Conservation (phyloP, 1,140 invertebrate genomes). For the Heliothis subflexa region DNA sequence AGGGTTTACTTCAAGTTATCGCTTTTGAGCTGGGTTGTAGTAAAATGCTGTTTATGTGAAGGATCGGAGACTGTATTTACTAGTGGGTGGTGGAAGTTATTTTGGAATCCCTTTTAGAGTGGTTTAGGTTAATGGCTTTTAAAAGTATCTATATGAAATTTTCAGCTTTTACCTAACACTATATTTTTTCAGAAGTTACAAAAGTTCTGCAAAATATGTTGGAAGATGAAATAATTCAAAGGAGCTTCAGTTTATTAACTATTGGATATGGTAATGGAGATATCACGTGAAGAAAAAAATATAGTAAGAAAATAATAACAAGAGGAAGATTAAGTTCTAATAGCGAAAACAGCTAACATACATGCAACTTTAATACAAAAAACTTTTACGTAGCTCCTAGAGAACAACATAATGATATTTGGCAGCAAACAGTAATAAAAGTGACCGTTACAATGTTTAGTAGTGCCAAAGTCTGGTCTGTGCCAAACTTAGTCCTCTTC, state of each 20-base stretch:
- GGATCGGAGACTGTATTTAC: not conserved
- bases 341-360: not conserved
- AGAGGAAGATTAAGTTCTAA: too few relatives aligned
- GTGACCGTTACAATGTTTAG: constrained; percentile 34
- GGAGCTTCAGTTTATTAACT: too few relatives aligned
- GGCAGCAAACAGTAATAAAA: constrained; percentile 30
- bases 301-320: too few relatives aligned
- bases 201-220: too few relatives aligned
- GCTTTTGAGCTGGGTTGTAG: constrained; percentile 8
- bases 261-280: too few relatives aligned
- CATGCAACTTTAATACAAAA: not conserved
- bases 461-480: constrained; percentile 17
- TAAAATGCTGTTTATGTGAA: constrained; percentile 34
- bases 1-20: constrained; percentile 31
- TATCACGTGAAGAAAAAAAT: too few relatives aligned
- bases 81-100: not conserved
- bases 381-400: not conserved
- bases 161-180: too few relatives aligned
- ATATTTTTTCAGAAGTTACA: too few relatives aligned
- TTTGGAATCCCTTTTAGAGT: not conserved
- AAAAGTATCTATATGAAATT: too few relatives aligned
- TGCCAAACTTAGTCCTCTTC: constrained; percentile 33
- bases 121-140: too few relatives aligned
- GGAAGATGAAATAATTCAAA: too few relatives aligned
- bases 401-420: constrained; percentile 20